Evolutionary conservation across 2,113 vertebrate species (phyloP), one percentile per base, ranked within the genome.

Genomic region (Bufo bufo): DNA sequence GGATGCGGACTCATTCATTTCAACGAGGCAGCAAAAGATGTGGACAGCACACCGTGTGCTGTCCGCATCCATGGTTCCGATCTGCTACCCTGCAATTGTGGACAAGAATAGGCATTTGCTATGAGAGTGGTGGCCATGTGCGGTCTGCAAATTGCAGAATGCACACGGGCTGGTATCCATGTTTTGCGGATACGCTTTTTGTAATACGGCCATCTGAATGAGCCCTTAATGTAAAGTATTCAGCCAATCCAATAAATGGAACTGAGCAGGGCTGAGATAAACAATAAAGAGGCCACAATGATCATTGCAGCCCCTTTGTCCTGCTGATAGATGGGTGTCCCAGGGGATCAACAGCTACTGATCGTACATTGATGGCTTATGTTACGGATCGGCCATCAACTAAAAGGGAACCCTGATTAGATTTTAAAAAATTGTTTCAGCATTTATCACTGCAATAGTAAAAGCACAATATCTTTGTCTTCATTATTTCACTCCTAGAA

Each of bases 401-500:
- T 69, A 23, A 69, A 33, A 65, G 61, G 33, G 33, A 33, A 33
- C n/a, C 61, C 61, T 8, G 19, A 8, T 8, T 2, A 69, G 33
- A 1, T 23, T 10, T 10, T 69, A 13, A 12, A 33, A 33, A 4
- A 69, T 14, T 69, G 23, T 43, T 12, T 72, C 14, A 6, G 33
- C 16, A 43, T 59, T 6, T 59, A 45, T 61, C 19, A 45, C 58
- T 81, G 79, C 56, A 81, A 63, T 50, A 23, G 19, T 50, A 49
- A 10, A 50, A 50, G 81, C 81, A 83, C 61, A 83, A 66, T 50
- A 14, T 50, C 3, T 83, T 43, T 81, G 79, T 81, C 17, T 33
- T 6, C 33, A 47, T 19, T 47, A 45, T 81, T 61, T 49, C 20
- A 66, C 20, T n/a, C 6, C 9, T 45, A 82, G 59, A 33, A 20